Percentiles rank a stretch among this genome's conserved stretches.
Evolutionary conservation across 1,140 invertebrate species (phyloP).

Genomic region (Halictus rubicundus): DNA sequence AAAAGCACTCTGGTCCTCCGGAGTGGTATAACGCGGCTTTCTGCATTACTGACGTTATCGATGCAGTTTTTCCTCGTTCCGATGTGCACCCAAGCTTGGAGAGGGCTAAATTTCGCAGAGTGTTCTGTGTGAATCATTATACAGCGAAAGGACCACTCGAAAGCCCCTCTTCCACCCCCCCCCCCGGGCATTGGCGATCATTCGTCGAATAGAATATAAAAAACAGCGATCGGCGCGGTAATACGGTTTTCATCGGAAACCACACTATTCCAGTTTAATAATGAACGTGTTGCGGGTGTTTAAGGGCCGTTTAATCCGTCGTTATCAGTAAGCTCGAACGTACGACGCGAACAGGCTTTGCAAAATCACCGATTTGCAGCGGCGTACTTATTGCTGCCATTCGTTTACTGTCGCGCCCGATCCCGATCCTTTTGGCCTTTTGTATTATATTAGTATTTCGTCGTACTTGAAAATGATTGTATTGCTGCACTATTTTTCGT

Average conservation of each 20-base stretch:
- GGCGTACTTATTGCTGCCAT: background rate
- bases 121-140: conserved; percentile 20
- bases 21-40: background rate
- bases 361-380: background rate
- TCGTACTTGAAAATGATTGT: background rate
- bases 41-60: conserved; percentile 15
- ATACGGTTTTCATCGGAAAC: conserved; percentile 27
- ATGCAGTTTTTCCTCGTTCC: conserved; percentile 16
- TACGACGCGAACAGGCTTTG: no score
- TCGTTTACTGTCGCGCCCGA: background rate
- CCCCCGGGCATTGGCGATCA: conserved; percentile 25
- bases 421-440: background rate
- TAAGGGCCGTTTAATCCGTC: conserved; percentile 1
- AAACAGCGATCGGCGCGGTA: conserved; percentile 31
- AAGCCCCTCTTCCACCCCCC: conserved; percentile 2
- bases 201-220: conserved; percentile 33
- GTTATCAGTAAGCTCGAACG: background rate
- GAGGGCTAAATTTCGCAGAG: conserved; percentile 22
- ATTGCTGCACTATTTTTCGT: no score
- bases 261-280: conserved; percentile 3
- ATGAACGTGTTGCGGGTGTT: background rate
- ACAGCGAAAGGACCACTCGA: conserved; percentile 44
- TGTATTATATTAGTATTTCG: background rate
- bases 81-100: conserved; percentile 17
- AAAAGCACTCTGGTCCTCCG: background rate